Evolutionary conservation across 1,140 invertebrate species (phyloP).

Genomic region (Zaprionus taronus): DNA sequence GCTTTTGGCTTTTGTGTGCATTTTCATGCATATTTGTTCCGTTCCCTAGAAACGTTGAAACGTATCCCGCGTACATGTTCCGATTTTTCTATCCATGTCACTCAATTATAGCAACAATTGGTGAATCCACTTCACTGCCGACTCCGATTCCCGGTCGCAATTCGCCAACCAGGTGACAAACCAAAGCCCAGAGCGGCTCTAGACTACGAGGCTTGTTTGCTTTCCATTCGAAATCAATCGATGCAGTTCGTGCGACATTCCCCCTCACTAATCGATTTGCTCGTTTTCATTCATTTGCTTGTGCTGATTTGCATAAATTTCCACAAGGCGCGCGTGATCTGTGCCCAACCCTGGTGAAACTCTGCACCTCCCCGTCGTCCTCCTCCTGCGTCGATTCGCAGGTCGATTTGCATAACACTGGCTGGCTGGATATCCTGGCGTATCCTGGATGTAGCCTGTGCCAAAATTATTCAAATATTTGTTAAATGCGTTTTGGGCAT

Average conservation of each 20-base stretch:
- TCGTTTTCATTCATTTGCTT: conserved; percentile 22
- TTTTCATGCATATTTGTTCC: conserved; percentile 77
- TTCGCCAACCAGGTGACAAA: conserved; percentile 53
- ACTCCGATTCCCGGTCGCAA: conserved; percentile 6
- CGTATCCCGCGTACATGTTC: conserved; percentile 9
- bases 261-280: conserved; percentile 58
- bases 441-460: conserved; percentile 65
- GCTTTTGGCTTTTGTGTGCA: conserved; percentile 72
- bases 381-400: conserved; percentile 38
- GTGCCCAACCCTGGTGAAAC: conserved; percentile 23
- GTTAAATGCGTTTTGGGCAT: conserved; percentile 74
- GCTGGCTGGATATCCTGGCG: conserved; percentile 22
- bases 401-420: conserved; percentile 82
- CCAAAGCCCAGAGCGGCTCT: conserved; percentile 26
- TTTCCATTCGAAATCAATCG: conserved; percentile 50
- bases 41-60: conserved; percentile 46
- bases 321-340: conserved; percentile 64
- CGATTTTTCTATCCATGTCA: conserved; percentile 70
- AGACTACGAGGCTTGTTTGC: conserved; percentile 18
- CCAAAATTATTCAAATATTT: conserved; percentile 83
- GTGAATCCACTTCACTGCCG: conserved; percentile 68
- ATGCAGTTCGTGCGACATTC: conserved; percentile 29
- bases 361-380: conserved; percentile 38
- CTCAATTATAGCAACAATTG: conserved; percentile 82
- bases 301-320: conserved; percentile 73